Percentiles rank a stretch among this genome's conserved stretches.
These are phyloP conservation scores for Okapia johnstoni DNA, from an alignment of 2,113 vertebrate genomes.

Conservation along the genomic window DNA sequence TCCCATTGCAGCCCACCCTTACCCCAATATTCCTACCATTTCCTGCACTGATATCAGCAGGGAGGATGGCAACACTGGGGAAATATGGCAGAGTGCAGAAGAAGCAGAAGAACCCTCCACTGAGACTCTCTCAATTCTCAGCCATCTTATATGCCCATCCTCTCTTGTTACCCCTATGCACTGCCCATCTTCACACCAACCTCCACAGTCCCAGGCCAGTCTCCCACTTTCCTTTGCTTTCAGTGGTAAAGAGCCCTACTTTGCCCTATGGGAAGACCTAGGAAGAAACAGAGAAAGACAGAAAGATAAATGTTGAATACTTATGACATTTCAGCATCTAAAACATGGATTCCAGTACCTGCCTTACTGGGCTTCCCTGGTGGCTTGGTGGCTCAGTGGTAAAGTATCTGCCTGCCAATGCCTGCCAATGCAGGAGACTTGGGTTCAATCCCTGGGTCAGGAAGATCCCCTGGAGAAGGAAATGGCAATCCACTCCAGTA, in stretches of 20 bases:
- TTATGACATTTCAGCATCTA: background rate
- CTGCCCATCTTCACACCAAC: conserved; percentile 42
- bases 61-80: background rate
- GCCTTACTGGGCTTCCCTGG: background rate
- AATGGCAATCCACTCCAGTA: background rate
- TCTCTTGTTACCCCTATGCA: background rate
- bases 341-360: background rate
- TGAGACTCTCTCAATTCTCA: conserved; percentile 3
- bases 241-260: conserved; percentile 15
- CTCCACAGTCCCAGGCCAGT: conserved; percentile 14
- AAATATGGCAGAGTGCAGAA: background rate
- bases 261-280: conserved; percentile 34
- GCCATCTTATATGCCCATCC: background rate
- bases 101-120: background rate
- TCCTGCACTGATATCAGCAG: background rate
- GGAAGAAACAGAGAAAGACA: conserved; percentile 17
- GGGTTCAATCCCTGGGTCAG: background rate
- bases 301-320: background rate
- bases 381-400: background rate
- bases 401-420: background rate
- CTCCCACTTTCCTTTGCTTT: conserved; percentile 20
- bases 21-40: background rate
- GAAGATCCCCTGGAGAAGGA: background rate
- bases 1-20: background rate
- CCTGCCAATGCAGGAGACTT: background rate